Evolutionary conservation across 2,113 vertebrate genomes (phyloP).

Genomic region (Hoplias malabaricus): DNA sequence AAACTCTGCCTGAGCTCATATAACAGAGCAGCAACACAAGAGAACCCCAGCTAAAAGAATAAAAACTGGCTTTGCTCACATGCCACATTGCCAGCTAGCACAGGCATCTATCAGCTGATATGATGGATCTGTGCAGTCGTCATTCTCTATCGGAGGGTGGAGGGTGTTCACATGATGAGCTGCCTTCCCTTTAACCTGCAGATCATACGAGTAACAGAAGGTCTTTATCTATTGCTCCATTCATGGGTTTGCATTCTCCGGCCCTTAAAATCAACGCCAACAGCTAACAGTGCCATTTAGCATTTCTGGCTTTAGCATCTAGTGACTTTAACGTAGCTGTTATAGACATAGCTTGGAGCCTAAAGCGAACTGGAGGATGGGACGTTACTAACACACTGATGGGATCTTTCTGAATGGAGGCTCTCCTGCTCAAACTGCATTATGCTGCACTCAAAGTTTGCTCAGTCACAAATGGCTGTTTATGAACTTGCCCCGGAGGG

Average conservation of each 20-base stretch:
- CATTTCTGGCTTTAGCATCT: conserved; percentile 64
- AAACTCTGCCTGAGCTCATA: too few relatives aligned
- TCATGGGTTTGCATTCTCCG: conserved; percentile 68
- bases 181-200: neutral
- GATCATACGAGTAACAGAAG: neutral
- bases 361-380: conserved; percentile 65
- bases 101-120: too few relatives aligned
- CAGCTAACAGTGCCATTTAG: conserved; percentile 72
- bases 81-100: too few relatives aligned
- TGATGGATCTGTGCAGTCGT: too few relatives aligned
- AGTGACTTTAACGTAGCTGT: conserved; percentile 69
- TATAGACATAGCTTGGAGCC: conserved; percentile 67
- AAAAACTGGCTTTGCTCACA: too few relatives aligned
- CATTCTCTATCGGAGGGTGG: too few relatives aligned
- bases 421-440: conserved; percentile 68
- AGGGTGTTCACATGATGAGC: too few relatives aligned
- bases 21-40: too few relatives aligned
- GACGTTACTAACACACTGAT: conserved; percentile 61
- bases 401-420: conserved; percentile 63
- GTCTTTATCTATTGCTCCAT: conserved; percentile 40
- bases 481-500: conserved; percentile 55
- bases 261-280: conserved; percentile 66
- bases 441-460: conserved; percentile 63
- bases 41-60: too few relatives aligned
- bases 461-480: conserved; percentile 57